Conservation (phyloP, 2,113 vertebrate species). For the Ochotona curzoniae region DNA sequence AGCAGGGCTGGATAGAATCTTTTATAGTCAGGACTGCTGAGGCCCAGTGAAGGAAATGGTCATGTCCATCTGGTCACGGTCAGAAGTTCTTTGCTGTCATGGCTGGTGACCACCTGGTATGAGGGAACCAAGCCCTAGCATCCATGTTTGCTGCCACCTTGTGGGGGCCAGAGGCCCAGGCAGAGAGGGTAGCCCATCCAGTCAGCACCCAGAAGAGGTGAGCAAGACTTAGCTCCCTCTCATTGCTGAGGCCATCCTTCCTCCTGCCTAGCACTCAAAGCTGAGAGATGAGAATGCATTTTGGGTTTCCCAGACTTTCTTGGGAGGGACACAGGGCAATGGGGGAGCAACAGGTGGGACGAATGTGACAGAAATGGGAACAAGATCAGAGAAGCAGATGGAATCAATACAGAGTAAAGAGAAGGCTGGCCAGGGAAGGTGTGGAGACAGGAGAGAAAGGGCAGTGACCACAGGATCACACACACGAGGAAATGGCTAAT, state of each 20-base stretch:
- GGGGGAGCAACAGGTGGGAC: neutral
- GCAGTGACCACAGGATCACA: neutral
- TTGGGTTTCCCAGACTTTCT: neutral
- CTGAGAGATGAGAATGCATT: neutral
- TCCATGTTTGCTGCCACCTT: rapidly evolving
- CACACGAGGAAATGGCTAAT: neutral
- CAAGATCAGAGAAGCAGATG: neutral
- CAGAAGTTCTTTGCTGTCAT: rapidly evolving
- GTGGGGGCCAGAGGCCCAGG: neutral
- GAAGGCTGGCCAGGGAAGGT: neutral
- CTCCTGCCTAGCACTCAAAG: neutral
- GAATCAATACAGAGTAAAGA: neutral
- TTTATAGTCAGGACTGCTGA: neutral
- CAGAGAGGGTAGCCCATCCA: no score
- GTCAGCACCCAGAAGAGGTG: neutral
- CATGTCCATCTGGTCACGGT: rapidly evolving
- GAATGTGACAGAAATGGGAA: neutral
- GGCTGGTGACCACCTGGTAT: neutral
- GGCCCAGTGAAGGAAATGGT: neutral
- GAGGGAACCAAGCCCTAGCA: rapidly evolving
- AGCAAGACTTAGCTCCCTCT: neutral
- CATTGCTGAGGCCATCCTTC: neutral
- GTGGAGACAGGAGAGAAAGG: neutral
- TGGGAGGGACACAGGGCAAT: neutral
- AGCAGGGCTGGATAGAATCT: neutral